Evolutionary conservation across 2,113 vertebrate genomes (phyloP).

Genomic region (Puma concolor): DNA sequence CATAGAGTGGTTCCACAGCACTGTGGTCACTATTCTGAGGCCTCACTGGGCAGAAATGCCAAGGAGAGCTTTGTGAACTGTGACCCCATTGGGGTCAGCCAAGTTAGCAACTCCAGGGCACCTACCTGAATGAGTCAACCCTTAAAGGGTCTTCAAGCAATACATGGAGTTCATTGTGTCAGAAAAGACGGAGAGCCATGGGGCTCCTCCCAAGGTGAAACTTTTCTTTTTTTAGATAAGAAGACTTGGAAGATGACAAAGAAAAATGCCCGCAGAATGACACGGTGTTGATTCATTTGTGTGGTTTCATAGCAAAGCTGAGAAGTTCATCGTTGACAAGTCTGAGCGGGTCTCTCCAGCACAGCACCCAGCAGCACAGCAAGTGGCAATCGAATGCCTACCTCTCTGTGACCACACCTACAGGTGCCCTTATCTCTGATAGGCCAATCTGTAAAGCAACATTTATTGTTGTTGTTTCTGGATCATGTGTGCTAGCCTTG

Average conservation of each 20-base stretch:
- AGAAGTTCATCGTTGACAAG: neutral
- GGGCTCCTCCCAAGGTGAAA: neutral
- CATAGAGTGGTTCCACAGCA: neutral
- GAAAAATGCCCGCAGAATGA: neutral
- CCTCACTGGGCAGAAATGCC: neutral
- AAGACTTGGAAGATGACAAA: neutral
- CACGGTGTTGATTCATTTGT: neutral
- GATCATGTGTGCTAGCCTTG: neutral
- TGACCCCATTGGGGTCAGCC: neutral
- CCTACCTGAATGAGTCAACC: neutral
- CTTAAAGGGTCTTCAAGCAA: neutral
- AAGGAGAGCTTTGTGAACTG: neutral
- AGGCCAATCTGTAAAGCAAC: neutral
- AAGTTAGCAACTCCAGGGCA: neutral
- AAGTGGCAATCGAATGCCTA: neutral
- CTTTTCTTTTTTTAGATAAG: neutral
- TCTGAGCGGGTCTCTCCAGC: neutral
- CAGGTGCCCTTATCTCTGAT: neutral
- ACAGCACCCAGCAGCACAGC: neutral
- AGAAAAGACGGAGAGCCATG: neutral
- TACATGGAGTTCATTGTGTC: neutral
- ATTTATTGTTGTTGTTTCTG: neutral
- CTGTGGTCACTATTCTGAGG: fast-evolving
- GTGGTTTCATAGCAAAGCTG: neutral
- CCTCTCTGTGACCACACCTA: neutral